Evolutionary conservation across 2,888 invertebrate genomes (phyloP), one percentile per base, ranked within the genome.

Genomic region (Papilio demoleus): DNA sequence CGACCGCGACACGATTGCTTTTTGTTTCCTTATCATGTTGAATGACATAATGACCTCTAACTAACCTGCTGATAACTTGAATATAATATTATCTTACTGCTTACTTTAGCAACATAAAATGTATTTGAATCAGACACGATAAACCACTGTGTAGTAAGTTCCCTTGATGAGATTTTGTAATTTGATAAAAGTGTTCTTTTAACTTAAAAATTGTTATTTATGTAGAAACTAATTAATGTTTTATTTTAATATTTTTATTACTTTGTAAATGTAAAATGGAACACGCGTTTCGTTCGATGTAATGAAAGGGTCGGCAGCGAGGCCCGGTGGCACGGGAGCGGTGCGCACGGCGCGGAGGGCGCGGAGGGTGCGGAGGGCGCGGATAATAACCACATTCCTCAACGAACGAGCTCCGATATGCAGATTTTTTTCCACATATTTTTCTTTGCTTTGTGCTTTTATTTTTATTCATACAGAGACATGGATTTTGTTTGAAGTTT

Each of bases 241-340:
- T 62, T 42, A n/a, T 17, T 42, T 42, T 17, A 17, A 42, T 42
- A 17, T 9, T 19, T 42, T 17, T 17, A 17, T 45, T 24, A 12
- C 24, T 60, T 47, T 38, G 3, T 38, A 24, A 36, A 47, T 50
- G 36, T 38, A 17, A 64, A 64, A 69, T 50, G 68, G 53, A 50
- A 45, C 38, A 36, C 47, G 19, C 45, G 63, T 42, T 56, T 45
- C 58, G 45, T 42, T 56, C 63, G 40, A 63, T 63, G 68, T 47
- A 64, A 68, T 66, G 66, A 60, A 66, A 60, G 47, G 60, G 66
- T 27, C 34, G 42, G 34, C 38, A 3, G 12, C 1, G 14, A 14
- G 14, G 38, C 38, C 12, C 31, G 31, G 31, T 31, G 38, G 38
- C 12, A 19, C 19, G 42, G 42, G 17, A 1, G 40, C 4, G 3